A percentile compares a stretch with the other conserved stretches of the same genome.
Evolutionary conservation across 2,888 invertebrate genomes (phyloP).

Genomic region (Zaprionus obscuricornis): DNA sequence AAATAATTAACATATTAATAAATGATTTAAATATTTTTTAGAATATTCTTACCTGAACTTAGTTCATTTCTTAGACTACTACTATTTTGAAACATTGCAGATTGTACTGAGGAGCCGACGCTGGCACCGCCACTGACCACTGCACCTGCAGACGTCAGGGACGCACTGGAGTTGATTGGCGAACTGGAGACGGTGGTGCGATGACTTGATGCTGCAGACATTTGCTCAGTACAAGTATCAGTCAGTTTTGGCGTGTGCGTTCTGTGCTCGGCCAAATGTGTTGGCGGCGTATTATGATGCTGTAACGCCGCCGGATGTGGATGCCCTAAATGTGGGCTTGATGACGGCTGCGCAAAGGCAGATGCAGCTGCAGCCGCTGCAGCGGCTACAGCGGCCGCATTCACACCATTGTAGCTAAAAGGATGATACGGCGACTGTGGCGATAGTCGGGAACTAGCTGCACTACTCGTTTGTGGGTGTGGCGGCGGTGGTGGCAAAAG

Average conservation of each 20-base stretch:
- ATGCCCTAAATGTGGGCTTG: constrained; percentile 58
- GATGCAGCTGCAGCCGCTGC: constrained; percentile 74
- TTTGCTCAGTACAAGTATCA: constrained; percentile 72
- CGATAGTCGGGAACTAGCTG: constrained; percentile 83
- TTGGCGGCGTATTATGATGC: constrained; percentile 55
- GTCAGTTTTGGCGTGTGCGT: constrained; percentile 74
- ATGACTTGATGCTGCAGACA: constrained; percentile 71
- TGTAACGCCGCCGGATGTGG: constrained; percentile 51
- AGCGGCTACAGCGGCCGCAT: constrained; percentile 74
- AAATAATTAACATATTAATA: not conserved
- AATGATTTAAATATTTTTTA: not conserved
- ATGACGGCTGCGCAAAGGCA: constrained; percentile 66
- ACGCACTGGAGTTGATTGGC: constrained; percentile 57
- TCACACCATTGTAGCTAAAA: constrained; percentile 81
- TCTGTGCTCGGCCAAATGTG: constrained; percentile 59
- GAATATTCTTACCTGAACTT: constrained; percentile 82
- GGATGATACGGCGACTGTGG: constrained; percentile 81
- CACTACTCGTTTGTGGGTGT: constrained; percentile 30
- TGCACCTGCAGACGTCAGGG: constrained; percentile 50
- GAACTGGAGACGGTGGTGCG: constrained; percentile 67
- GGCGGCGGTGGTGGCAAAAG: constrained; percentile 67
- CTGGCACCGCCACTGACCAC: constrained; percentile 25
- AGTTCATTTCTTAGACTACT: constrained; percentile 83
- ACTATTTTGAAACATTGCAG: constrained; percentile 81
- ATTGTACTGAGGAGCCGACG: constrained; percentile 59